These are phyloP conservation scores for Archaeoteleia sp. DNA, from an alignment of 2,888 invertebrate species.

Conservation along the genomic window DNA sequence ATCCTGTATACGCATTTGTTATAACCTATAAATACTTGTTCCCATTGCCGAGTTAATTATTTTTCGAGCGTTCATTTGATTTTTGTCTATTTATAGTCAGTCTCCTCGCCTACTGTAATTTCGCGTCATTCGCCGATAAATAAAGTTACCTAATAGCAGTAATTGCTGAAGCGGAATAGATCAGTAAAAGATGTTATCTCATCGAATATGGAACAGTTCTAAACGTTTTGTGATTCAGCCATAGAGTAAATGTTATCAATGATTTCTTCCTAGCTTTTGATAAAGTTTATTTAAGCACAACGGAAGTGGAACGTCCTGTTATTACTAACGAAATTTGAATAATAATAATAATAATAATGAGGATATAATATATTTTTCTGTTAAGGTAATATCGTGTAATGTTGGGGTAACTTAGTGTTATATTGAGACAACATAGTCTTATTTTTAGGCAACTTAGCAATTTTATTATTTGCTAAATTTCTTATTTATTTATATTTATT, in stretches of 20 bases:
- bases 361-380: too few species aligned
- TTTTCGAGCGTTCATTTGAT: too few species aligned
- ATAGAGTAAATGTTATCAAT: conserved; percentile 23
- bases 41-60: conserved; percentile 27
- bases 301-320: background rate
- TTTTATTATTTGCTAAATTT: too few species aligned
- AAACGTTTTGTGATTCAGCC: conserved; percentile 13
- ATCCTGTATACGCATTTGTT: too few species aligned
- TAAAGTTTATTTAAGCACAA: background rate
- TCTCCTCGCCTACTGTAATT: conserved; percentile 35
- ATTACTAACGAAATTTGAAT: background rate
- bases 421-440: too few species aligned
- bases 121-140: conserved; percentile 39
- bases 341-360: too few species aligned
- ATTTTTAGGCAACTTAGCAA: too few species aligned
- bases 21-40: conserved; percentile 15
- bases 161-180: conserved; percentile 21
- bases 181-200: conserved; percentile 34
- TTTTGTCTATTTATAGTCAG: too few species aligned
- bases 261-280: conserved; percentile 20
- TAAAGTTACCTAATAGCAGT: conserved; percentile 26
- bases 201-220: conserved; percentile 14
- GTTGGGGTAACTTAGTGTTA: too few species aligned
- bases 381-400: too few species aligned
- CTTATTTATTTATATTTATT: too few species aligned